phyloP scores from a whole-genome alignment of 2,797 vertebrate species.

The Cryptoblepharus egeriae region DNA sequence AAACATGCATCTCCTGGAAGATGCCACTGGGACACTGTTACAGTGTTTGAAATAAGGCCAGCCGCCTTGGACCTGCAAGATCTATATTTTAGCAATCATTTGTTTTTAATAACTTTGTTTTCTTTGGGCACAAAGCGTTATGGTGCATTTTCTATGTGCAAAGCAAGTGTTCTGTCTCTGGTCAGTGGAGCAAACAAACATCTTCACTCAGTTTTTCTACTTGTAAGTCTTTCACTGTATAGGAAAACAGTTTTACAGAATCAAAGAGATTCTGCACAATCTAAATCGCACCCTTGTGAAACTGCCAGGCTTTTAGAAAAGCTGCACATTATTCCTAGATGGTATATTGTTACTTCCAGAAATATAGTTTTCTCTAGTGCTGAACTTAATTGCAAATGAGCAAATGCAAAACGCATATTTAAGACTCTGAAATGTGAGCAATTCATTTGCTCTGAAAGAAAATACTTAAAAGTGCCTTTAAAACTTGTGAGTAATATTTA shows the following conservation, averaged over 20 bases:
- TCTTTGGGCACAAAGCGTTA: too few relatives aligned
- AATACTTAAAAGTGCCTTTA: constrained; percentile 42
- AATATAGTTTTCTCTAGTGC: neutral
- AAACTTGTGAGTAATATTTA: constrained; percentile 57
- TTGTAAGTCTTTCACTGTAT: neutral
- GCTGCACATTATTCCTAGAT: neutral
- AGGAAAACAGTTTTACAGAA: neutral
- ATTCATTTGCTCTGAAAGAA: constrained; percentile 5
- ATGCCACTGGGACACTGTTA: too few relatives aligned
- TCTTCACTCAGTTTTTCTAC: neutral
- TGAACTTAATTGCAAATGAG: neutral
- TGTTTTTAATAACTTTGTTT: too few relatives aligned
- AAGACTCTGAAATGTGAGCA: neutral
- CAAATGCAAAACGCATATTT: neutral
- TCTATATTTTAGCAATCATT: too few relatives aligned
- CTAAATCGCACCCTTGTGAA: neutral
- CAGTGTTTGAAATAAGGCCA: too few relatives aligned
- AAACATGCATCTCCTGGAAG: too few relatives aligned
- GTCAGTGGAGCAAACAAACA: neutral
- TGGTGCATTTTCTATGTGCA: too few relatives aligned
- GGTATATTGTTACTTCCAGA: neutral
- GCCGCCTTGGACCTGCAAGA: too few relatives aligned
- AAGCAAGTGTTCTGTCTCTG: neutral
- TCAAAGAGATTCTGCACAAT: neutral
- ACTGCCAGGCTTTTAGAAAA: neutral